phyloP scores from a whole-genome alignment of 2,113 vertebrate genomes.

The Microtus richardsoni region DNA sequence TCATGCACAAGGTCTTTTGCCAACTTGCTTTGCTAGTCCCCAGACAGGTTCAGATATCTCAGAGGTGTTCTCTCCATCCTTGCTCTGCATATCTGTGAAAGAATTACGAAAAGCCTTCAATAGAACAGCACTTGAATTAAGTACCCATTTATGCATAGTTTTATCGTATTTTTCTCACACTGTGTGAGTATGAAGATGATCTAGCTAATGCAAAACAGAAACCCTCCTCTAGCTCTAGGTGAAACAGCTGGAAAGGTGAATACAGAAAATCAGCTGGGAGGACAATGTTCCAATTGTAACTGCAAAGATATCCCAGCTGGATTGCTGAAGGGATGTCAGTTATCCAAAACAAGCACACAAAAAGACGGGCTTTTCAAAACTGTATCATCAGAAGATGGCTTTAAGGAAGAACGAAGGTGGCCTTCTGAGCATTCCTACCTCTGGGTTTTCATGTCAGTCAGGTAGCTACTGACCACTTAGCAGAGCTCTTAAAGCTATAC shows the following conservation, averaged over 20 bases:
- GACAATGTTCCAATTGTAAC: background rate
- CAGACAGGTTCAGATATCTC: background rate
- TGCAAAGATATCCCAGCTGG: background rate
- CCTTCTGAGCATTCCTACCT: background rate
- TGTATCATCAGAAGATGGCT: background rate
- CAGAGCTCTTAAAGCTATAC: background rate
- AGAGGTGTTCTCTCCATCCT: background rate
- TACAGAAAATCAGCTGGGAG: background rate
- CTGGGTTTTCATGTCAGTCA: accelerated
- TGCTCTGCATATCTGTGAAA: background rate
- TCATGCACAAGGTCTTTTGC: background rate
- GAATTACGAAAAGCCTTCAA: background rate
- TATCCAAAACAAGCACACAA: background rate
- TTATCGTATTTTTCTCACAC: background rate
- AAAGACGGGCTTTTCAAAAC: background rate
- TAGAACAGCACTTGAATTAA: background rate
- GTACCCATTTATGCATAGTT: background rate
- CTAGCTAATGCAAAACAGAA: background rate
- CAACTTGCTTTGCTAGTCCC: background rate
- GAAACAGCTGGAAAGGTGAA: background rate
- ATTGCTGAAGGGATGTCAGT: background rate
- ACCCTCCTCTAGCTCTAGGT: background rate
- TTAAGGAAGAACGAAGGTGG: background rate
- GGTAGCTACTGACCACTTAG: no score
- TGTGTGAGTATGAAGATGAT: background rate